Percentiles rank a stretch among this genome's conserved stretches.
Conservation (phyloP, 2,888 invertebrate genomes). For the Saturnia pavonia region DNA sequence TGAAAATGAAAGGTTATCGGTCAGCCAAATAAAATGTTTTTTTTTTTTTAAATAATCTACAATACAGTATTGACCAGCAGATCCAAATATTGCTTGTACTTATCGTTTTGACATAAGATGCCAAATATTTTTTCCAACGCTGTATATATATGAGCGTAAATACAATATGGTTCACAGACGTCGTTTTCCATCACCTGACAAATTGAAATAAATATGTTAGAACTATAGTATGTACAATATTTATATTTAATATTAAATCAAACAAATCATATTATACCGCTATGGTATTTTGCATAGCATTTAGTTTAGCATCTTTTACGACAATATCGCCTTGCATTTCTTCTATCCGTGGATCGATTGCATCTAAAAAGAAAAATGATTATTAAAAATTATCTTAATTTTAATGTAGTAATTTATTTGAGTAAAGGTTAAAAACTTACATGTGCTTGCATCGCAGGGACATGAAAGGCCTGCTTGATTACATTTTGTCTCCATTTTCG, state of each 20-base stretch:
- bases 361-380: constrained; percentile 44
- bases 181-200: constrained; percentile 72
- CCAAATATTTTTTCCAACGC: constrained; percentile 74
- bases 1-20: constrained; percentile 35
- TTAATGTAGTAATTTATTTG: not conserved
- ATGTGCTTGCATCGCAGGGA: constrained; percentile 36
- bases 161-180: constrained; percentile 71
- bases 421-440: constrained; percentile 28
- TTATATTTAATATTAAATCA: not conserved
- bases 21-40: not conserved
- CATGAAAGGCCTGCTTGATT: constrained; percentile 36
- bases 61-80: constrained; percentile 55
- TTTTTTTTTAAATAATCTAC: not conserved
- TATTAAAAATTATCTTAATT: not conserved
- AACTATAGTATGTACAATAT: not conserved
- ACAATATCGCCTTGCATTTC: constrained; percentile 66
- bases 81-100: constrained; percentile 67
- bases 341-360: constrained; percentile 58
- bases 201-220: not conserved
- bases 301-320: constrained; percentile 70
- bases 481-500: constrained; percentile 43
- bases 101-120: constrained; percentile 65
- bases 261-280: constrained; percentile 46
- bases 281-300: constrained; percentile 71
- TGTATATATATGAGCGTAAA: constrained; percentile 74